These are phyloP conservation scores for Diabrotica undecimpunctata DNA, from an alignment of 1,140 invertebrate genomes.

Conservation along the genomic window DNA sequence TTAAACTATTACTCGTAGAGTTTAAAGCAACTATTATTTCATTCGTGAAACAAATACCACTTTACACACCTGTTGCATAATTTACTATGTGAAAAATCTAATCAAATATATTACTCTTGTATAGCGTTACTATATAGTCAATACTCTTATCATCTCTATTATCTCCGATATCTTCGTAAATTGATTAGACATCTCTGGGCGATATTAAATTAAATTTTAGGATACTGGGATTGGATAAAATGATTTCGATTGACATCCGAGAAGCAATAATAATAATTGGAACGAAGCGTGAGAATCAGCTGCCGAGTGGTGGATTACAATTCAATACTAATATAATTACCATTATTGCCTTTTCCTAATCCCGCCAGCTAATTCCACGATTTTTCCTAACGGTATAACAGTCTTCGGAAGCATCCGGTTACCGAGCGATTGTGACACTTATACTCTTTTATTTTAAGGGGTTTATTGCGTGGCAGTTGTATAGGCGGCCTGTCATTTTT, in stretches of 20 bases:
- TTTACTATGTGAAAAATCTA: too few relatives aligned
- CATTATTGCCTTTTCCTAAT: conserved; percentile 47
- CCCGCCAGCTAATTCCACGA: conserved; percentile 33
- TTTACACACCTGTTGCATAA: too few relatives aligned
- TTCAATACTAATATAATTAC: conserved; percentile 50
- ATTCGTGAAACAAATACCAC: too few relatives aligned
- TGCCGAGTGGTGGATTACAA: conserved; percentile 39
- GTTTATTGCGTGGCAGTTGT: not conserved
- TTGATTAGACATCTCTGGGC: too few relatives aligned
- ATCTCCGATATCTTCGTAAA: too few relatives aligned
- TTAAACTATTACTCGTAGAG: too few relatives aligned
- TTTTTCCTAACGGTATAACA: conserved; percentile 3
- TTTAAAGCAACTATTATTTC: too few relatives aligned
- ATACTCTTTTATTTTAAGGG: not conserved
- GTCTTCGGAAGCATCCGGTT: not conserved
- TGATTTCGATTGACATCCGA: conserved; percentile 17
- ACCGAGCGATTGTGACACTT: not conserved
- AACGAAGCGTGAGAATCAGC: conserved; percentile 40
- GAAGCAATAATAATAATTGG: conserved; percentile 18
- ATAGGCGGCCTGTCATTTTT: not conserved
- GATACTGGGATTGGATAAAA: not conserved
- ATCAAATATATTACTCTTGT: too few relatives aligned
- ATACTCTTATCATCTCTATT: too few relatives aligned
- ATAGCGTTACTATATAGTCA: too few relatives aligned
- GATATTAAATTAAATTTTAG: not conserved